phyloP scores from a whole-genome alignment of 2,113 vertebrate genomes.

The Gopherus evgoodei region DNA sequence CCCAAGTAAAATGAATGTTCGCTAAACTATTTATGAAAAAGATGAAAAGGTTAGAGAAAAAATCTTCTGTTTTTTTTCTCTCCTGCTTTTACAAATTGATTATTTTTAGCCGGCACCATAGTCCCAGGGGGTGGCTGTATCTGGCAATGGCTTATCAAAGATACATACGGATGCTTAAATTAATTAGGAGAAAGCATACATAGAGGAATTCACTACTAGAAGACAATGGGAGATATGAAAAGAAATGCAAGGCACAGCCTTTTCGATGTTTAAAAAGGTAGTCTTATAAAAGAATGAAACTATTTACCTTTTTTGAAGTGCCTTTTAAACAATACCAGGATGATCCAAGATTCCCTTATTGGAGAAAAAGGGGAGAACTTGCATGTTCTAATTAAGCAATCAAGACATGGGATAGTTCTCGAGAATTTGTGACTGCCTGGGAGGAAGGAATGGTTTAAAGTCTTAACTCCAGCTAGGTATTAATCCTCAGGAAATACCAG shows the following conservation, averaged over 20 bases:
- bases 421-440: background rate
- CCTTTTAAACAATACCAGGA: background rate
- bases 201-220: conserved; percentile 22
- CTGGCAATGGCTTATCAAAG: conserved; percentile 19
- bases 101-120: background rate
- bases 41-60: background rate
- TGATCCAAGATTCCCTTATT: background rate
- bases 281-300: conserved; percentile 45
- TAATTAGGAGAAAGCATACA: conserved; percentile 64
- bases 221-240: background rate
- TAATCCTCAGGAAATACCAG: background rate
- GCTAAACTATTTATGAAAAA: background rate
- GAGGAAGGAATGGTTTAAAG: background rate
- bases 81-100: background rate
- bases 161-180: conserved; percentile 50
- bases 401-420: background rate
- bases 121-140: background rate
- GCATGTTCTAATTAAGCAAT: background rate
- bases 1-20: background rate
- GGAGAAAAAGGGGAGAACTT: background rate
- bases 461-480: background rate
- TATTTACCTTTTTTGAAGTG: conserved; percentile 25
- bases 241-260: background rate
- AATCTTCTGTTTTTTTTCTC: background rate
- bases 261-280: background rate